Conservation (phyloP, 2,888 invertebrate species). For the Chelonus formosanus region DNA sequence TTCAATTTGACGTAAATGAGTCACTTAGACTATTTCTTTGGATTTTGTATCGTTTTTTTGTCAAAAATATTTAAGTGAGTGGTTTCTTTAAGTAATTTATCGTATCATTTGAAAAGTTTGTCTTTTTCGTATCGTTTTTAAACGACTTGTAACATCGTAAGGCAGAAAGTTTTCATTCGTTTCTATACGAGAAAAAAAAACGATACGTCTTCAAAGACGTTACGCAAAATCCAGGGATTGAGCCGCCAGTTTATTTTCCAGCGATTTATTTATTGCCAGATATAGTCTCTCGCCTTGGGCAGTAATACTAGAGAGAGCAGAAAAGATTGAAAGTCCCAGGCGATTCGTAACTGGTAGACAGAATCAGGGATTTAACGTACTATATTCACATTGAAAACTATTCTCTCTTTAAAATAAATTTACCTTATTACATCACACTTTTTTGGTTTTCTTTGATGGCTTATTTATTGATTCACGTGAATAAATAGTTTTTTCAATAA, state of each 20-base stretch:
- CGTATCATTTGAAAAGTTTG: slow-evolving; percentile 11
- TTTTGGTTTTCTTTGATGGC: no score
- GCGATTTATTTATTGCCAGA: slow-evolving; percentile 25
- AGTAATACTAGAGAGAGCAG: slow-evolving; percentile 14
- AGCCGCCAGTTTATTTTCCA: slow-evolving; percentile 18
- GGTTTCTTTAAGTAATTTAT: not conserved
- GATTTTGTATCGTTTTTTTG: no score
- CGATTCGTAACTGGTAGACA: slow-evolving; percentile 18
- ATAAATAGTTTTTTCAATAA: not conserved
- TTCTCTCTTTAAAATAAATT: not conserved
- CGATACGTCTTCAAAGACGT: slow-evolving; percentile 15
- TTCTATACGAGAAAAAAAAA: slow-evolving; percentile 2
- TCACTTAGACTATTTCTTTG: no score
- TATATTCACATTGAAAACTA: slow-evolving; percentile 1
- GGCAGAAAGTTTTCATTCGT: slow-evolving; percentile 16
- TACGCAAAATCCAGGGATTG: slow-evolving; percentile 25
- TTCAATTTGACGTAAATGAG: no score
- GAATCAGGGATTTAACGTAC: slow-evolving; percentile 13
- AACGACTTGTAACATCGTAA: not conserved
- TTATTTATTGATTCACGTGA: no score
- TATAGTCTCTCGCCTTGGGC: slow-evolving; percentile 17
- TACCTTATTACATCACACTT: not conserved
- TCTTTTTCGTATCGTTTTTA: not conserved
- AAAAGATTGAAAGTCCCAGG: slow-evolving; percentile 22
- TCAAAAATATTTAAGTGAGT: no score